Evolutionary conservation across 2,888 invertebrate genomes (phyloP), one percentile per base, ranked within the genome.

Genomic region (Torymus aiolomorphi): DNA sequence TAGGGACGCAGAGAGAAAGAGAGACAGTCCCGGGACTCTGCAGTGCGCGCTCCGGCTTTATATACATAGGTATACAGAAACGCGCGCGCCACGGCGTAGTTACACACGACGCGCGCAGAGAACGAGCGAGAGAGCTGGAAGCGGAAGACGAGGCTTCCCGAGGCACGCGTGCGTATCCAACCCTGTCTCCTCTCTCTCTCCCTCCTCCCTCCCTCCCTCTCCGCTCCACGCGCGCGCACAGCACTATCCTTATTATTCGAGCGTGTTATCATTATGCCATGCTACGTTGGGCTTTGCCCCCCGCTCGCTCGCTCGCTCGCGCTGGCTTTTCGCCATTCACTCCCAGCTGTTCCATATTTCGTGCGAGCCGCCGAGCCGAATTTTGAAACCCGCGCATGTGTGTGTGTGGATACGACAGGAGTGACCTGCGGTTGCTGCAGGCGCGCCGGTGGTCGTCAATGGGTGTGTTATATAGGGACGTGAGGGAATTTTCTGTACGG

Each of bases 81-180:
- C 70, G 12, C 2, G 72, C 52, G 59, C 49, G 13, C 51, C 49
- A 16, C 20, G 42, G 42, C 49, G 42, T 20, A 63, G 13, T 13
- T 49, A 42, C 56, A 59, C 14, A 61, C 14, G 20, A 8, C 42
- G 42, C 42, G 31, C n/a, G n/a, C 31, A 31, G 31, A 3, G 31
- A 54, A 24, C 62, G 16, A 18, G 76, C n/a, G 71, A 66, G 42
- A 42, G 42, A 42, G 42, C 76, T 83, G 87, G 84, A 86, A 89
- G 86, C 88, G 89, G 87, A 88, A 88, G 86, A 86, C 88, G 86
- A 86, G 86, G 88, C 89, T 89, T 89, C 85, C 88, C 85, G 84
- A 86, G 83, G 87, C 89, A 89, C 88, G 90, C 90, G 89, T 89
- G 90, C 89, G 90, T 89, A 90, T 89, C 90, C 88, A 90, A 90